Percentiles rank a stretch among this genome's conserved stretches.
phyloP scores from a whole-genome alignment of 2,797 vertebrate genomes.

The Acanthurus leucopareius region DNA sequence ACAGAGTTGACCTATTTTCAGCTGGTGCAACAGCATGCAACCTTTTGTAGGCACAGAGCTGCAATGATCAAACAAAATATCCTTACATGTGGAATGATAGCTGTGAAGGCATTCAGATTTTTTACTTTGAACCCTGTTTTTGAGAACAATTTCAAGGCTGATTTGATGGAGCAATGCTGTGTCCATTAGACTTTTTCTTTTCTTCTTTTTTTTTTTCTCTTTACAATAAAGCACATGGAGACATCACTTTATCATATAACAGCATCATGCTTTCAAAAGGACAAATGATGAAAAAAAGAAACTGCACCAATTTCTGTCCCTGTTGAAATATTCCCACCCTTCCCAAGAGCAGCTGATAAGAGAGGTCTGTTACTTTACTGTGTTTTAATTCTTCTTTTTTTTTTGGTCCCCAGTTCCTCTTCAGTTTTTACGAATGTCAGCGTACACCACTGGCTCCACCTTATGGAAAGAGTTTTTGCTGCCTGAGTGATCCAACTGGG shows the following conservation, averaged over 20 bases:
- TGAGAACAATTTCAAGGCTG: conserved; percentile 17
- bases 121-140: conserved; percentile 31
- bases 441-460: conserved; percentile 96
- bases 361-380: conserved; percentile 74
- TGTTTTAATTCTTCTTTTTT: conserved; percentile 16
- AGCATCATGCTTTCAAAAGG: conserved; percentile 70
- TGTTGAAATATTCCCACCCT: conserved; percentile 68
- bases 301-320: conserved; percentile 65
- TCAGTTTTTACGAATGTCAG: conserved; percentile 95
- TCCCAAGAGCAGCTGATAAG: conserved; percentile 73
- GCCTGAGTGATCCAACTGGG: conserved; percentile 95
- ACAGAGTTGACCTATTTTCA: neutral
- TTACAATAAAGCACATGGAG: conserved; percentile 57
- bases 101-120: conserved; percentile 25
- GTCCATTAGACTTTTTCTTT: conserved; percentile 31
- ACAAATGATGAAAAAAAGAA: conserved; percentile 41
- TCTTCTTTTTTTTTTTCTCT: conserved; percentile 40
- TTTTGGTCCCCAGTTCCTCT: conserved; percentile 68
- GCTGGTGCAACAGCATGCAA: conserved; percentile 61
- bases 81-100: conserved; percentile 44
- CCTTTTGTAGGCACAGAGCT: conserved; percentile 1
- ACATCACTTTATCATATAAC: conserved; percentile 50
- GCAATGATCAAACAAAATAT: conserved; percentile 8
- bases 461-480: conserved; percentile 94
- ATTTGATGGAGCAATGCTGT: conserved; percentile 1